Evolutionary conservation across 2,113 vertebrate species (phyloP).

Genomic region (Formicarius rufipectus): DNA sequence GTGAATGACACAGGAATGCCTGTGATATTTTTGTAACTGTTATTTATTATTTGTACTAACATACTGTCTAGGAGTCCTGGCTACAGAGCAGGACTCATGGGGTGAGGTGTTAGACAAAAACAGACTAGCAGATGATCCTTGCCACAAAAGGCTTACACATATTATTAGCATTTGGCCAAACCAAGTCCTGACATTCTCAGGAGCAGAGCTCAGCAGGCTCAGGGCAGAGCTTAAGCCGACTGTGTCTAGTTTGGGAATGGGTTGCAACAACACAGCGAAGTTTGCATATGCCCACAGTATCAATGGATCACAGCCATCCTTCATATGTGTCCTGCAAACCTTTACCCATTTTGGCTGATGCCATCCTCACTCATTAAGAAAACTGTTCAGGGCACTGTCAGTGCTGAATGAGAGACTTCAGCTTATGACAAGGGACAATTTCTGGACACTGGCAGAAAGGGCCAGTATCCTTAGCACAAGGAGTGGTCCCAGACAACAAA

Average conservation of each 20-base stretch:
- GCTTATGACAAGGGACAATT: neutral
- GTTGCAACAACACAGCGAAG: neutral
- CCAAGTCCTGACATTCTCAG: slow-evolving; percentile 22
- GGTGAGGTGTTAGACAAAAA: slow-evolving; percentile 57
- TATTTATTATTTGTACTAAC: slow-evolving; percentile 62
- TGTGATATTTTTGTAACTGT: slow-evolving; percentile 59
- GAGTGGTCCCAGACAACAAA: neutral
- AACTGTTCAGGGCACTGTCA: neutral
- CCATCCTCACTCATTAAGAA: neutral
- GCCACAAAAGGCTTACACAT: slow-evolving; percentile 19
- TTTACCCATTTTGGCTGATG: neutral
- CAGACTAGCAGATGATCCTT: slow-evolving; percentile 48
- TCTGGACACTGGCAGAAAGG: neutral
- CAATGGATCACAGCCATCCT: neutral
- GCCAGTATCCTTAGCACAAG: neutral
- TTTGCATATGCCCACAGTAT: neutral
- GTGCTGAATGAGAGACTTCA: neutral
- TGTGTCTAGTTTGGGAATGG: neutral
- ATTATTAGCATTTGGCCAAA: slow-evolving; percentile 48
- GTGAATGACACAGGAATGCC: slow-evolving; percentile 16
- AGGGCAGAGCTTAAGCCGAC: neutral
- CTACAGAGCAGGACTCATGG: neutral
- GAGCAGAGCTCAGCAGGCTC: neutral
- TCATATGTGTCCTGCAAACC: neutral
- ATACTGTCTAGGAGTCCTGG: slow-evolving; percentile 49